Percentiles rank a stretch among this genome's conserved stretches.
Evolutionary conservation across 2,888 invertebrate species (phyloP).

Genomic region (Augochlorella aurata): DNA sequence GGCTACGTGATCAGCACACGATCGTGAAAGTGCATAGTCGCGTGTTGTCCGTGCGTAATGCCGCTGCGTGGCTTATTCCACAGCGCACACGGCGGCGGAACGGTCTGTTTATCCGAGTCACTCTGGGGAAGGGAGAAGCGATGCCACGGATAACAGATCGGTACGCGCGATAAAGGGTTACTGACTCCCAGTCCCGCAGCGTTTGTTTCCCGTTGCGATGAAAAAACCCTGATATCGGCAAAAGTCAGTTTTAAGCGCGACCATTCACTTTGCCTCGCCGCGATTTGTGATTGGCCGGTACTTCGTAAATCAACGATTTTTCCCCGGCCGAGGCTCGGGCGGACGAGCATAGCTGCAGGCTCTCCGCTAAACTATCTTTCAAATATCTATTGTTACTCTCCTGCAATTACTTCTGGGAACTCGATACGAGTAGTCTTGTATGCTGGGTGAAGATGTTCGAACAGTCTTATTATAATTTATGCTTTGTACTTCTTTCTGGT

Average conservation of each 20-base stretch:
- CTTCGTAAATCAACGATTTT: neutral
- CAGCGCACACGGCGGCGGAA: slow-evolving; percentile 2
- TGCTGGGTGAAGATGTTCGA: too few relatives aligned
- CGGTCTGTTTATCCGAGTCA: slow-evolving; percentile 14
- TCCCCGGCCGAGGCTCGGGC: neutral
- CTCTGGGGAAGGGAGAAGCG: slow-evolving; percentile 1
- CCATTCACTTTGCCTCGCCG: neutral
- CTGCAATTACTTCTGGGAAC: too few relatives aligned
- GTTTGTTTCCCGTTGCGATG: slow-evolving; percentile 4
- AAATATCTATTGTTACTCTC: too few relatives aligned
- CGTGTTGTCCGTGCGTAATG: slow-evolving; percentile 55
- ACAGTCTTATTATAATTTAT: too few relatives aligned
- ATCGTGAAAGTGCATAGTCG: slow-evolving; percentile 63
- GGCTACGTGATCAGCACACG: slow-evolving; percentile 38
- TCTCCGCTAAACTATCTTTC: too few relatives aligned
- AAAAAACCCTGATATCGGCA: neutral
- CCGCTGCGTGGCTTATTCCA: slow-evolving; percentile 56
- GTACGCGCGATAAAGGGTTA: slow-evolving; percentile 35
- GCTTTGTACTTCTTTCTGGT: too few relatives aligned
- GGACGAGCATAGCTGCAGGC: too few relatives aligned
- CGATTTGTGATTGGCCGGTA: neutral
- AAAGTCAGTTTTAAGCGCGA: neutral
- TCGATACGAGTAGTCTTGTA: too few relatives aligned
- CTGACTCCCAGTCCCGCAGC: neutral
- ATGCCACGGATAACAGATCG: slow-evolving; percentile 15